phyloP scores from a whole-genome alignment of 2,113 vertebrate species.

The Empidonax alnorum region DNA sequence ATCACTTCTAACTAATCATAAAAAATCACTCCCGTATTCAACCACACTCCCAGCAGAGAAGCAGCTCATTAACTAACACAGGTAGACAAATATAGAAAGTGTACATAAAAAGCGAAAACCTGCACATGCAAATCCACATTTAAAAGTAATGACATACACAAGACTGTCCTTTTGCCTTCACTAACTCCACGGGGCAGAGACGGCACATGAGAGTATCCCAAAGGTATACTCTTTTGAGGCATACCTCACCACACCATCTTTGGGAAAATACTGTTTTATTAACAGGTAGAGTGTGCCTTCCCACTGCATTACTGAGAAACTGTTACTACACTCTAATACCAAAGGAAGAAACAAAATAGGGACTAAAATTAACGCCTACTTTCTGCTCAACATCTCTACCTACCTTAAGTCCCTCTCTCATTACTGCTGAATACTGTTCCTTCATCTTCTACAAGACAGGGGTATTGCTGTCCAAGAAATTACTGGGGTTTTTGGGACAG shows the following conservation, averaged over 20 bases:
- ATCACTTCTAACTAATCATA: not conserved
- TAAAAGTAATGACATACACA: not conserved
- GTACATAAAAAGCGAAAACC: rapidly evolving
- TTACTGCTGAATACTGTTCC: not conserved
- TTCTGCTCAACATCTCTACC: not conserved
- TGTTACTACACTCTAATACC: not conserved
- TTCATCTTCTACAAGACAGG: not conserved
- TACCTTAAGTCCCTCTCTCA: not conserved
- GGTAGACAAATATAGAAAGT: not conserved
- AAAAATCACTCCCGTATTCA: not conserved
- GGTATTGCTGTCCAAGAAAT: not conserved
- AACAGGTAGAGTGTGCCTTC: not conserved
- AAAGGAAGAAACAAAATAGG: not conserved
- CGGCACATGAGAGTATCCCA: not conserved
- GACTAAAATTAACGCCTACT: not conserved
- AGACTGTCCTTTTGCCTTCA: not conserved
- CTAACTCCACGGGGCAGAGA: not conserved
- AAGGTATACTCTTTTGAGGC: not conserved
- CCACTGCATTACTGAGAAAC: not conserved
- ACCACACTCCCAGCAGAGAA: not conserved
- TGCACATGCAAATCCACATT: not conserved
- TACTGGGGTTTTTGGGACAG: not conserved
- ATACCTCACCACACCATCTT: not conserved
- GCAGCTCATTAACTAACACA: not conserved
- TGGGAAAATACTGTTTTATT: not conserved